Evolutionary conservation across 2,113 vertebrate species (phyloP).

Genomic region (Myiozetetes cayanensis): DNA sequence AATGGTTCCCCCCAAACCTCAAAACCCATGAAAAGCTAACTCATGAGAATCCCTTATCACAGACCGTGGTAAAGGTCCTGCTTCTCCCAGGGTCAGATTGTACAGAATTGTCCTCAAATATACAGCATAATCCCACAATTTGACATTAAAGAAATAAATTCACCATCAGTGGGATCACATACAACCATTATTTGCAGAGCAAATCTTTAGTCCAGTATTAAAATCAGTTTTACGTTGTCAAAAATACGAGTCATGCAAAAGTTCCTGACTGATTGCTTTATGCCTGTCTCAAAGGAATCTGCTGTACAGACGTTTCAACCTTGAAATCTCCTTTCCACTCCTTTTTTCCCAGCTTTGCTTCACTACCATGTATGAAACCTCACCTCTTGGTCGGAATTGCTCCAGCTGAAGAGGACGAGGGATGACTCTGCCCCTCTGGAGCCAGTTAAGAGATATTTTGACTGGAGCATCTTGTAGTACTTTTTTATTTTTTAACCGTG

Average conservation of each 20-base stretch:
- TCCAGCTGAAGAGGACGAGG: not conserved
- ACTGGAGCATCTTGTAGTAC: not conserved
- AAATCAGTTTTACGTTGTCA: not conserved
- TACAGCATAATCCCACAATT: not conserved
- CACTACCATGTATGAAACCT: not conserved
- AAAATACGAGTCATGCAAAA: not conserved
- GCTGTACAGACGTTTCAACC: not conserved
- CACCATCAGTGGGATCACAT: not conserved
- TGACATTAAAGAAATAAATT: not conserved
- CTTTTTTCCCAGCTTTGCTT: not conserved
- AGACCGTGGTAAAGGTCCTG: not conserved
- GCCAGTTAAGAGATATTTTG: constrained; percentile 44
- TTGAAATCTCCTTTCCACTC: constrained; percentile 17
- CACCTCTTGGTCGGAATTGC: constrained; percentile 19
- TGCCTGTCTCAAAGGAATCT: not conserved
- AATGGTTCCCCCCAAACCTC: not conserved
- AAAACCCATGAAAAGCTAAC: not conserved
- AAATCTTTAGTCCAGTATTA: not conserved
- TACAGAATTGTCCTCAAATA: not conserved
- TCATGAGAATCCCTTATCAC: not conserved
- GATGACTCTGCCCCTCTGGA: constrained; percentile 41
- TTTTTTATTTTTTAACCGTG: not conserved
- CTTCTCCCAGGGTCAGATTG: not conserved
- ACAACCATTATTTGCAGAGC: not conserved
- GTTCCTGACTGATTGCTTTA: constrained; percentile 1